A percentile compares a stretch with the other conserved stretches of the same genome.
Conservation (phyloP, 2,113 vertebrate species). For the Mustela lutreola region DNA sequence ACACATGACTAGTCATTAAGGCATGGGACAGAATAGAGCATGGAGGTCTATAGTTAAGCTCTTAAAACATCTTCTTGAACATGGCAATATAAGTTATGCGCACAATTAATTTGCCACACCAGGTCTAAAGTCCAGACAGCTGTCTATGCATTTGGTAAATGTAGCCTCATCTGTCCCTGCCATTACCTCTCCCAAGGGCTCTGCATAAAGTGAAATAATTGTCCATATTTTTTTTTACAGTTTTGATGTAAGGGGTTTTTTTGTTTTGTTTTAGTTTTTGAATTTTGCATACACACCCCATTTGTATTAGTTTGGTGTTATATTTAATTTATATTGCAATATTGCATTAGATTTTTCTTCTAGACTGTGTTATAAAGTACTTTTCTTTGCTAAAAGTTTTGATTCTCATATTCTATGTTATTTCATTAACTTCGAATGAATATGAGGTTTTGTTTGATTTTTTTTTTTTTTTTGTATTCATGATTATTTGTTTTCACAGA, state of each 20-base stretch:
- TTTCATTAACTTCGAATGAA: not conserved
- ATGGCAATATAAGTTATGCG: not conserved
- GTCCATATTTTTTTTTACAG: rapidly evolving
- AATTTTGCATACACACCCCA: not conserved
- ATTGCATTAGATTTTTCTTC: not conserved
- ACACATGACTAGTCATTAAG: not conserved
- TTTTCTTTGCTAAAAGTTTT: not conserved
- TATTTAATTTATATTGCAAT: not conserved
- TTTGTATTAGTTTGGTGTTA: not conserved
- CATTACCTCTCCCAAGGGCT: not conserved
- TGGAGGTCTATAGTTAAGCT: not conserved
- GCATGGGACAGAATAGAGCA: not conserved
- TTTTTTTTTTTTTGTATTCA: not conserved
- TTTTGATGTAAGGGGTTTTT: not conserved
- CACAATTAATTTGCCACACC: not conserved
- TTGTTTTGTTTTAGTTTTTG: not conserved
- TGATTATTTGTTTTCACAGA: not conserved
- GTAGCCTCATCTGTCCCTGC: rapidly evolving
- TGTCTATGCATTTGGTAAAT: not conserved
- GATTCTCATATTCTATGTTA: not conserved
- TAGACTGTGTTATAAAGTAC: not conserved
- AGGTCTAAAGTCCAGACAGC: not conserved
- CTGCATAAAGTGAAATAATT: not conserved
- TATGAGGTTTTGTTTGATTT: not conserved
- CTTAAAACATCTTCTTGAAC: not conserved